Percentiles rank a stretch among this genome's conserved stretches.
Conservation (phyloP, 2,113 vertebrate genomes). For the Picathartes gymnocephalus region DNA sequence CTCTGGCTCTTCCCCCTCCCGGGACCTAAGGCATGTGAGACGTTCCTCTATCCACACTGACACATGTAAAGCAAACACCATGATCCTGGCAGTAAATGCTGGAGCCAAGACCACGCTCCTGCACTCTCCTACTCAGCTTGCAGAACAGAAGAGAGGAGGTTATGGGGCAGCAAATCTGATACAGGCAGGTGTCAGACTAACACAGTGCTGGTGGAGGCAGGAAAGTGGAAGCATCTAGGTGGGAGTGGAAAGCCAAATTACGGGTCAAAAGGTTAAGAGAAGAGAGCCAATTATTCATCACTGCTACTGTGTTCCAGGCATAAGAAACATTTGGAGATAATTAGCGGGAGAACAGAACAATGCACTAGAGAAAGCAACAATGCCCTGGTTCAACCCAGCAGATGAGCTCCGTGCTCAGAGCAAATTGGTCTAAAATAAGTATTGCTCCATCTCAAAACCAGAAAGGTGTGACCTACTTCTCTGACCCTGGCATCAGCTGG, state of each 20-base stretch:
- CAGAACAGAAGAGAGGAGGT: background rate
- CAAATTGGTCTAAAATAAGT: constrained; percentile 62
- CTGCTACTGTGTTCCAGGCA: constrained; percentile 40
- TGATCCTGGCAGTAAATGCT: background rate
- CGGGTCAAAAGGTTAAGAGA: constrained; percentile 52
- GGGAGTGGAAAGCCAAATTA: constrained; percentile 21
- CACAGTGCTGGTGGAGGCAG: background rate
- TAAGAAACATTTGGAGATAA: constrained; percentile 66
- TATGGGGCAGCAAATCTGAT: background rate
- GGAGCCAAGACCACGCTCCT: background rate
- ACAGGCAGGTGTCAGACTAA: background rate
- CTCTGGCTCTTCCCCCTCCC: background rate
- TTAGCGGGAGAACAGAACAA: constrained; percentile 59
- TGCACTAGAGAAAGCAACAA: constrained; percentile 64
- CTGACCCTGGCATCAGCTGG: constrained; percentile 56
- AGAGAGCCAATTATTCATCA: constrained; percentile 56
- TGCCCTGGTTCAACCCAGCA: constrained; percentile 56
- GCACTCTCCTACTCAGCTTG: background rate
- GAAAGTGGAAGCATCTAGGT: constrained; percentile 43
- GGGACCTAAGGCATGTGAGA: background rate
- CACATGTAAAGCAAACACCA: accelerated
- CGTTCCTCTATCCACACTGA: background rate
- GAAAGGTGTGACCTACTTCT: constrained; percentile 58
- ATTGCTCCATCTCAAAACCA: constrained; percentile 56
- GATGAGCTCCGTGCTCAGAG: constrained; percentile 59